A percentile compares a stretch with the other conserved stretches of the same genome.
Evolutionary conservation across 2,113 vertebrate genomes (phyloP).

Genomic region (Alaudala cheleensis): DNA sequence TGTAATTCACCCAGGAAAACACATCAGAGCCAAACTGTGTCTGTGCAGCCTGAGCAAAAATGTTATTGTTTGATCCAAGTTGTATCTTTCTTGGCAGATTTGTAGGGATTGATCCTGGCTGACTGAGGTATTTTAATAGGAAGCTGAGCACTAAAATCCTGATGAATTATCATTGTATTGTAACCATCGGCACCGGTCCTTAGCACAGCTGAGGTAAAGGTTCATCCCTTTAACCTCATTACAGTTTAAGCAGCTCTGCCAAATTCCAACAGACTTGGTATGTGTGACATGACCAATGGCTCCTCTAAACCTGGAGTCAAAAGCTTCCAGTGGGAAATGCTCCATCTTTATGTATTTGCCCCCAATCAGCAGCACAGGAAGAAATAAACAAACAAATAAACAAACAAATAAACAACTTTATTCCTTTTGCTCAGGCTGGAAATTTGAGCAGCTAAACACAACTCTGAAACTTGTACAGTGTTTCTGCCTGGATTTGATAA

Average conservation of each 20-base stretch:
- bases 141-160: not conserved
- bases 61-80: conserved; percentile 49
- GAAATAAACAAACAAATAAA: not conserved
- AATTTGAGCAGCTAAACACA: not conserved
- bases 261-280: conserved; percentile 25
- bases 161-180: not conserved
- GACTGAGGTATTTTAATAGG: not conserved
- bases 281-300: conserved; percentile 15
- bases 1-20: conserved; percentile 44
- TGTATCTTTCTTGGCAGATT: conserved; percentile 48
- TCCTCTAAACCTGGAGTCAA: conserved; percentile 7
- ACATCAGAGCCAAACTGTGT: conserved; percentile 32
- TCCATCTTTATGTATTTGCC: not conserved
- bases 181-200: not conserved
- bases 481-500: not conserved
- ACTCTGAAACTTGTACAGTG: not conserved
- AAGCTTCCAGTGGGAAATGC: not conserved
- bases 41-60: conserved; percentile 37
- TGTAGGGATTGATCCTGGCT: conserved; percentile 47
- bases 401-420: not conserved
- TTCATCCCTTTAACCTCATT: conserved; percentile 20
- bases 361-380: rapidly evolving
- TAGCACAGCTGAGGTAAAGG: conserved; percentile 10
- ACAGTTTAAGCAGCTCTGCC: conserved; percentile 22
- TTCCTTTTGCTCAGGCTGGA: not conserved